Percentiles rank a stretch among this genome's conserved stretches.
These are phyloP conservation scores for Arrhopalites spinosus DNA, from an alignment of 2,888 invertebrate species.

Conservation along the genomic window DNA sequence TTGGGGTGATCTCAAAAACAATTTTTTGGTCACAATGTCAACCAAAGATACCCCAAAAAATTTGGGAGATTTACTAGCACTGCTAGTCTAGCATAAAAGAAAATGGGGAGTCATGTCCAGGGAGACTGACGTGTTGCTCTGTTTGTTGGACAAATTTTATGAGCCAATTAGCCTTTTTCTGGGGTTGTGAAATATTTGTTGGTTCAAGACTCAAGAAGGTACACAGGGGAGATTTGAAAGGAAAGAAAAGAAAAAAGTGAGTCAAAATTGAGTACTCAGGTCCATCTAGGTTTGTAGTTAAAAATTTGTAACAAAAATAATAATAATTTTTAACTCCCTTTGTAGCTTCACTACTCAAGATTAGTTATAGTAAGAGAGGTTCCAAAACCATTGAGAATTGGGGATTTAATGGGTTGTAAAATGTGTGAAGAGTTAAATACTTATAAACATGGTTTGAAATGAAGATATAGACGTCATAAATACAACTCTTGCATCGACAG, in stretches of 20 bases:
- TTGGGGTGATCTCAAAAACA: not conserved
- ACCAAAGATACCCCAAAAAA: not conserved
- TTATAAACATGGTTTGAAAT: no score
- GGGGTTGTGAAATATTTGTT: not conserved
- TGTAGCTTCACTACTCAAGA: no score
- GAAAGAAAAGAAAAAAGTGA: no score
- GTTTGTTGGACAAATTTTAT: slow-evolving; percentile 36
- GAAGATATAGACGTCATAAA: no score
- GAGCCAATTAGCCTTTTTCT: slow-evolving; percentile 38
- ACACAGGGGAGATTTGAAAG: no score
- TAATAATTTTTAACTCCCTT: not conserved
- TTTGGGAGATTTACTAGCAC: not conserved
- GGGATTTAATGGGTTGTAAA: no score
- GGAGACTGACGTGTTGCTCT: not conserved
- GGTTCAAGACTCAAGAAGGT: not conserved
- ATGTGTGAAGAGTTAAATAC: no score
- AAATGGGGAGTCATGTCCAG: not conserved
- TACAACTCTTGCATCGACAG: no score
- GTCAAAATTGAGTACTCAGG: no score
- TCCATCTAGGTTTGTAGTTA: no score
- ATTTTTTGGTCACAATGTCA: not conserved
- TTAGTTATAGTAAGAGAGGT: no score
- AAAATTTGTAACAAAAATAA: not conserved
- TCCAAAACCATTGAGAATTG: no score
- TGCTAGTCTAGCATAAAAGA: not conserved